These are phyloP conservation scores for Haliclona indistincta DNA, from an alignment of 37 sponge, comb jelly and placozoan genomes.

Conservation along the genomic window DNA sequence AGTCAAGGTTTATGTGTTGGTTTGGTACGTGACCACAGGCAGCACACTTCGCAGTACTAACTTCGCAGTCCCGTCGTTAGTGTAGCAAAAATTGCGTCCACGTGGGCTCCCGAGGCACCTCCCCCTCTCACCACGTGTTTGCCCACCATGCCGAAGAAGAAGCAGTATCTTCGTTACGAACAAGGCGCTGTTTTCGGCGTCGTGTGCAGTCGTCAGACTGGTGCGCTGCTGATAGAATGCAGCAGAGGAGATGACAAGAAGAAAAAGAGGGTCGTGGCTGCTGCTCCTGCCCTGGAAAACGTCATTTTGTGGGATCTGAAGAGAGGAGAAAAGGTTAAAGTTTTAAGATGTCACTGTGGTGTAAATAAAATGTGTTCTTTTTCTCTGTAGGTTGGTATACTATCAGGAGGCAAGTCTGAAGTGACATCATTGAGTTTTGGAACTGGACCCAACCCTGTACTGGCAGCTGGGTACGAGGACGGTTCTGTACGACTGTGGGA, in stretches of 20 bases:
- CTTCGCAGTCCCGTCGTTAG: too few relatives aligned
- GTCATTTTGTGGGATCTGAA: conserved; percentile 84
- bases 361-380: too few relatives aligned
- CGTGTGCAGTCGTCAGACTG: conserved; percentile 55
- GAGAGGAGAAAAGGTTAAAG: conserved; percentile 57
- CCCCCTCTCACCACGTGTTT: too few relatives aligned
- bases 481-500: conserved; percentile 56
- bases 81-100: too few relatives aligned
- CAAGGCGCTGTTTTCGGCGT: conserved; percentile 59
- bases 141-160: conserved; percentile 62
- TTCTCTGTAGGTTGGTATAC: neutral
- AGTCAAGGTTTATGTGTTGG: too few relatives aligned
- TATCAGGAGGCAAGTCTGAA: conserved; percentile 55
- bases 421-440: conserved; percentile 47
- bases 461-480: conserved; percentile 72
- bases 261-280: neutral
- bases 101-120: too few relatives aligned
- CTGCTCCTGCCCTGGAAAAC: conserved; percentile 79
- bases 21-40: too few relatives aligned
- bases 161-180: conserved; percentile 83
- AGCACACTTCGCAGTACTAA: too few relatives aligned
- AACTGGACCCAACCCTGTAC: neutral
- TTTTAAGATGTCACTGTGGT: too few relatives aligned
- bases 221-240: conserved; percentile 26
- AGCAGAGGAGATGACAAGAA: too few relatives aligned